phyloP scores from a whole-genome alignment of 2,888 invertebrate genomes.

The Thysanoteuthis rhombus region DNA sequence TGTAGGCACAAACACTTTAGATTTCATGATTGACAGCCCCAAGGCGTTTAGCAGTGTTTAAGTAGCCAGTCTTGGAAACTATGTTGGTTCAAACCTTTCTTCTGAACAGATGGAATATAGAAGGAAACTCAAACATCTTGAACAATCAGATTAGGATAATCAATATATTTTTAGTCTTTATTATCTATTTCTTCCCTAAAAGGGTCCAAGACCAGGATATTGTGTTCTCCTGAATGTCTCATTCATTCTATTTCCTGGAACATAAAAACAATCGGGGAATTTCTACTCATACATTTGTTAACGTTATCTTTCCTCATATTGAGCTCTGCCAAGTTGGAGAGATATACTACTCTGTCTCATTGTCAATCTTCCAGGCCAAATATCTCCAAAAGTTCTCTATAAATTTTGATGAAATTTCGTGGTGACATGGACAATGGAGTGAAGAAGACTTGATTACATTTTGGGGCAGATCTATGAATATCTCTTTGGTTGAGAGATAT shows the following conservation, averaged over 20 bases:
- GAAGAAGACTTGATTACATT: no score
- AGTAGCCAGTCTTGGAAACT: background rate
- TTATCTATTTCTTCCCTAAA: background rate
- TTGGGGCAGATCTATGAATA: no score
- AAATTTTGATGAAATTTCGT: no score
- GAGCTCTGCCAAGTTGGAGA: no score
- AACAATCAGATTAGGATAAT: background rate
- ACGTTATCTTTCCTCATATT: no score
- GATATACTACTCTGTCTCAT: no score
- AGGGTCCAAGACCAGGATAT: background rate
- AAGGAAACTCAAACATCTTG: background rate
- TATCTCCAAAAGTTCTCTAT: no score
- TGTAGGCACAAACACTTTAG: background rate
- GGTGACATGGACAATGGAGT: no score
- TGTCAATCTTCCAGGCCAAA: no score
- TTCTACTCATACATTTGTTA: background rate
- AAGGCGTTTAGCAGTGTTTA: background rate
- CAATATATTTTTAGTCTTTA: background rate
- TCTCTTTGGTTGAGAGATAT: no score
- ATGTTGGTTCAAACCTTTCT: background rate
- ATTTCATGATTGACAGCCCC: background rate
- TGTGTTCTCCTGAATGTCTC: background rate
- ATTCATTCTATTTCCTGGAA: background rate
- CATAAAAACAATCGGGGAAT: background rate
- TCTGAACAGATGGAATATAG: background rate